Base-by-base conservation (phyloP, 1,140 invertebrate genomes). In the Zophobas atratus region DNA sequence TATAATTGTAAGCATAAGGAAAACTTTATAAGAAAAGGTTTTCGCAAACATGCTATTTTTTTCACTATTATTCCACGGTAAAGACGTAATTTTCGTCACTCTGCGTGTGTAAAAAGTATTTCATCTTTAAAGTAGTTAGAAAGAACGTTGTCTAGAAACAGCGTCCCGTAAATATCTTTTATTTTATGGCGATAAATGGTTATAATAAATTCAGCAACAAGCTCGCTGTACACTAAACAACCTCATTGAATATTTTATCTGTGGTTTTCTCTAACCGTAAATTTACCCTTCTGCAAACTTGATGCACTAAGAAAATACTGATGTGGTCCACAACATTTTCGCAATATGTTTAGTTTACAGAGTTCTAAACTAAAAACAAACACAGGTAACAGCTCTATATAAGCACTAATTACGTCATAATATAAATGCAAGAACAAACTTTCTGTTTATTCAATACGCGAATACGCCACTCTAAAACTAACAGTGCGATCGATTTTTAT, bases 221-320 rank as follows among this genome's bases (percentile, higher is more conserved):
- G 60, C 60, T 67, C 60, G 60, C 60, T 67, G 38, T 57, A 67
- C 60, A 32, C 36, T 67, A 67, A 67, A 67, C 60, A 67, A 67
- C 60, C 60, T 67, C 60, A 67, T 67, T 67, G 60, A 67, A 67
- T 67, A 67, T 67, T 67, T 67, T 43, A 67, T 39, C 33, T 39
- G 60, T 67, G 60, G 60, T 67, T 67, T 67, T 67, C 41, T 67
- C 60, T 67, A 67, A 67, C 60, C 60, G 60, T 67, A 67, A 67
- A 67, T 67, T 67, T 43, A 67, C 60, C 60, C 60, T 67, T 67
- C 60, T 67, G 39, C 60, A 67, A 67, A 67, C 36, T 67, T 67
- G 60, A 67, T 67, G 60, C 60, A 67, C 60, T 67, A 67, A 43
- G 60, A 67, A 67, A 67, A 67, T 67, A 67, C 38, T 43, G 60